Base-by-base conservation (phyloP, 2,113 vertebrate genomes). In the Chaetura pelagica region DNA sequence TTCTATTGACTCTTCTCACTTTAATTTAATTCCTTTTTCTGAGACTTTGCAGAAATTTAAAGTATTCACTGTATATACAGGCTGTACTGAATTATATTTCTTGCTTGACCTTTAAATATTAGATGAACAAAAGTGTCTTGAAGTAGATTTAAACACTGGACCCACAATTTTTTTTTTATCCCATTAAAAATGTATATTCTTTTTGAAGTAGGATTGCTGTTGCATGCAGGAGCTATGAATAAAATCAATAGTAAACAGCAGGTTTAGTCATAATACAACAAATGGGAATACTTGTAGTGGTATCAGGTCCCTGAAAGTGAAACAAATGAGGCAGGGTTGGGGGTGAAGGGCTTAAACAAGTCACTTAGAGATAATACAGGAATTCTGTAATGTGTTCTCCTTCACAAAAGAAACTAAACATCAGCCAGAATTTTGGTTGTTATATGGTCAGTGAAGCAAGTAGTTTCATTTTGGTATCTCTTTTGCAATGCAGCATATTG, bases 61-160 rank as follows among this genome's bases (percentile, higher is more conserved):
- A 68, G 15, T 58, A 42, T 84, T 79, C 71, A 62, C 35, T 62
- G 22, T 66, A 88, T 89, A 73, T 68, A 48, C 14, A 93, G n/a
- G 30, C 58, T 86, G 22, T 69, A 68, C 51, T 84, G 61, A 90
- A 90, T 86, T 92, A 48, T 62, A 63, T 80, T 95, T 91, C 59
- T 96, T 90, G 52, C 64, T 82, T 97, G 82, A 97, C 83, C 86
- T 97, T 98, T 97, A 95, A 96, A 95, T 97, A 97, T 89, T 90
- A 95, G 67, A 94, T 79, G 87, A 96, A 42, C 49, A 95, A 77
- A 96, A 86, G 30, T 92, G 26, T 90, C 72, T 84, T 91, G 79
- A 96, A 96, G 94, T 72, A 95, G 59, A 93, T 91, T 88, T 71
- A 87, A 97, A 96, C 72, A 85, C 30, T 59, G 62, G 72, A 93